Evolutionary conservation across 2,888 invertebrate genomes (phyloP), one percentile per base, ranked within the genome.

Genomic region (Seladonia tumulorum): DNA sequence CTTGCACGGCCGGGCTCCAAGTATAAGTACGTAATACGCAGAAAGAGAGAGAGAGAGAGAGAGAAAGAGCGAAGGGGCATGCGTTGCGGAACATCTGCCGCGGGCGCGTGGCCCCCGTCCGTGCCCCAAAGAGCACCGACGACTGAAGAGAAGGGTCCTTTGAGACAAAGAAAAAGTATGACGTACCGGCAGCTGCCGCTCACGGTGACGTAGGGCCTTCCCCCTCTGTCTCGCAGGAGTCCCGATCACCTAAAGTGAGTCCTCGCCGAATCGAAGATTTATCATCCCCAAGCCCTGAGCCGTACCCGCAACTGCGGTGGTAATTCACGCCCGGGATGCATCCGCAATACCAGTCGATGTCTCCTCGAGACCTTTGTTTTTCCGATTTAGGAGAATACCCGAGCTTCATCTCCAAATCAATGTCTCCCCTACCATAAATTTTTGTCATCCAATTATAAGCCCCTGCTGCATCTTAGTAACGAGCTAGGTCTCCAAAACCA

Each of bases 91-190:
- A 94, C 94, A 94, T 94, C 94, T 94, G 92, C 92, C 92, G 91
- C 89, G 91, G 86, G 90, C 91, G 92, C 91, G 91, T 93, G 93
- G 92, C 92, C 92, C 92, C 91, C 90, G 83, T 91, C 89, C 90
- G 91, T 93, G 90, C 93, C 92, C 92, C 92, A 92, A 93, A 94
- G 93, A 93, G 93, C 90, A 90, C 90, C 92, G 91, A 90, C 92
- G 91, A 90, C 89, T 89, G 91, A 87, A 90, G 90, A 92, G 93
- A 92, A 93, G 94, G 94, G 94, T 93, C 93, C 92, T 94, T 92
- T 94, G 95, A 95, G 95, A 95, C 95, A 95, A 95, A 95, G 95
- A 95, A 94, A 94, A 93, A 91, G 94, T 93, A 93, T 94, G 94
- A 94, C 94, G 94, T 94, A 92, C 92, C 77, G 93, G 94, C 94